Evolutionary conservation across 2,797 vertebrate genomes (phyloP), one percentile per base, ranked within the genome.

Genomic region (Discoglossus pictus): DNA sequence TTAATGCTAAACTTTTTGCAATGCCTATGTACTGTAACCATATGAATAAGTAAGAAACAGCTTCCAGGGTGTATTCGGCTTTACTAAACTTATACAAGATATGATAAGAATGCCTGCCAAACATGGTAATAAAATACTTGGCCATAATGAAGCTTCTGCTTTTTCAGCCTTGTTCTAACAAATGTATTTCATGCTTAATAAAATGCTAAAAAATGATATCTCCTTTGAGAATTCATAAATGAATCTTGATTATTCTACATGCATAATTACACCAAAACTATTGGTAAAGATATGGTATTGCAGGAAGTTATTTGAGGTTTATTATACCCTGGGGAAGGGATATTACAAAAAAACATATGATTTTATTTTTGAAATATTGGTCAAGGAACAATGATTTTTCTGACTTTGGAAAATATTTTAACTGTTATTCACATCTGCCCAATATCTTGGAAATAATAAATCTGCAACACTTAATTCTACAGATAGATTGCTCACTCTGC

Each of bases 141-240:
- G 34, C 39, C 23, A 25, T 58, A 23, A 27, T 20, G 39, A 2
- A 21, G 7, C 17, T 47, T 47, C 44, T 31, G 27, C 27, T 31
- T 8, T 47, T 47, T 47, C 20, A 46, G 20, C 31, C 12, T 34
- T 21, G 7, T 34, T 31, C 8, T 38, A 38, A 52, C 35, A 42
- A 52, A 31, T 15, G 8, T 4, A 12, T 61, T 69, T 69, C 58
- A 69, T 54, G 66, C 59, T 69, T 62, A 62, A 62, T 69, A 69
- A 61, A 69, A 38, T 18, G 15, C 23, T 46, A 55, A 38, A 17
- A 63, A 63, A 40, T 62, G 54, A 69, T 69, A 55, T 25, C 27
- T 43, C 54, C 44, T 39, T 18, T 20, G 50, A 42, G 36, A 43
- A 70, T 55, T n/a, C 23, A 48, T 56, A 62, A 63, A 55, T 40